These are phyloP conservation scores for Sandelia bainsii DNA, from an alignment of 2,797 vertebrate genomes.

Conservation along the genomic window DNA sequence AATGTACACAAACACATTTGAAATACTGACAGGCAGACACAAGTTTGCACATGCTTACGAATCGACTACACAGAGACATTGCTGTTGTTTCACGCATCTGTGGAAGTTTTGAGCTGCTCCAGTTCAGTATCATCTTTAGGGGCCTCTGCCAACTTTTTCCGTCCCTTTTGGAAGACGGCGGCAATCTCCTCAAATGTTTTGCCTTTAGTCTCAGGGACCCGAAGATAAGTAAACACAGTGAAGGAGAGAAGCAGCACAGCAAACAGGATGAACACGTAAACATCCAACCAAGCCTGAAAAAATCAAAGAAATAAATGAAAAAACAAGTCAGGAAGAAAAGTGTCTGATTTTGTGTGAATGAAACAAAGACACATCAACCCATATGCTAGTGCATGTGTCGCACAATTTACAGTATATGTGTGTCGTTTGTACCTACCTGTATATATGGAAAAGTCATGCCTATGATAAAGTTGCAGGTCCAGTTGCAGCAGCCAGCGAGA, in stretches of 20 bases:
- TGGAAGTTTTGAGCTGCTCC: slow-evolving; percentile 83
- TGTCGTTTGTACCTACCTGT: slow-evolving; percentile 79
- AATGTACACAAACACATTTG: slow-evolving; percentile 4
- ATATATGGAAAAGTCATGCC: slow-evolving; percentile 94
- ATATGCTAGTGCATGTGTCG: neutral
- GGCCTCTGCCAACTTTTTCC: neutral
- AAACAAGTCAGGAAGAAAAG: neutral
- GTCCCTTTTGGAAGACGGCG: slow-evolving; percentile 87
- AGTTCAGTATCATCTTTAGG: slow-evolving; percentile 83
- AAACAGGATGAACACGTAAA: slow-evolving; percentile 92
- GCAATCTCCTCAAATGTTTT: slow-evolving; percentile 95
- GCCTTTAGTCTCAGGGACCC: slow-evolving; percentile 96
- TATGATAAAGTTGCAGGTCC: slow-evolving; percentile 95
- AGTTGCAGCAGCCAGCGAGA: slow-evolving; percentile 93
- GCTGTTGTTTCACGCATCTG: slow-evolving; percentile 81
- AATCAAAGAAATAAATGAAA: neutral
- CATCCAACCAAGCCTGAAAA: slow-evolving; percentile 84
- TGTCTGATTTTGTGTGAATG: neutral
- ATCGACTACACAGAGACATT: slow-evolving; percentile 1
- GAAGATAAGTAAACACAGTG: slow-evolving; percentile 88
- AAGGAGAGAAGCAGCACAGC: slow-evolving; percentile 88
- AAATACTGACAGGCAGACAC: slow-evolving; percentile 21
- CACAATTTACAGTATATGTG: neutral
- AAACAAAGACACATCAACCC: neutral
- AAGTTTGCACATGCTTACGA: neutral